Evolutionary conservation across 2,113 vertebrate genomes (phyloP).

Genomic region (Gobiocypris rarus): DNA sequence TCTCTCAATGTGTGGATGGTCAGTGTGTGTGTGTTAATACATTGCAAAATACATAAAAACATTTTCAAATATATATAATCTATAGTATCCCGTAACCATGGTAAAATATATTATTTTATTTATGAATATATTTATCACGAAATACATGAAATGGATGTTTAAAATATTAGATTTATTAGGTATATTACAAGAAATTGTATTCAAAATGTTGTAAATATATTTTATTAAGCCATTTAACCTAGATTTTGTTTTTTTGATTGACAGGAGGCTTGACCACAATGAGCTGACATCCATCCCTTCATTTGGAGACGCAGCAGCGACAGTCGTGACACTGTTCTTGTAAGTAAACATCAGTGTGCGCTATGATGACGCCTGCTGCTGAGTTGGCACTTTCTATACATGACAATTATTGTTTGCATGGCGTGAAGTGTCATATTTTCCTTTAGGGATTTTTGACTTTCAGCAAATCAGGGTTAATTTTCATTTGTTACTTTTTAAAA

Average conservation of each 20-base stretch:
- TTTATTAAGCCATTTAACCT: constrained; percentile 32
- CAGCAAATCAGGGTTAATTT: too few relatives aligned
- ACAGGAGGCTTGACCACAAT: constrained; percentile 89
- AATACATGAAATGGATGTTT: neutral
- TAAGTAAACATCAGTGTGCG: constrained; percentile 76
- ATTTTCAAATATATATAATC: too few relatives aligned
- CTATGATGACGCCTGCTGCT: neutral
- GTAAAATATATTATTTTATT: neutral
- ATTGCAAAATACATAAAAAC: too few relatives aligned
- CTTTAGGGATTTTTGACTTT: neutral
- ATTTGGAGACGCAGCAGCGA: constrained; percentile 79
- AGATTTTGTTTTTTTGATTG: constrained; percentile 63
- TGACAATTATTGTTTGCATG: neutral
- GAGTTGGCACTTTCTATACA: neutral
- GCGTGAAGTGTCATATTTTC: neutral
- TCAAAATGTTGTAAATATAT: neutral
- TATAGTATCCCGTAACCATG: too few relatives aligned
- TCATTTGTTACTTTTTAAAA: too few relatives aligned
- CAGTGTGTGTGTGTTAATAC: neutral
- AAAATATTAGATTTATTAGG: neutral
- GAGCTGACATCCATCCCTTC: constrained; percentile 86
- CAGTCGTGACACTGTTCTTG: constrained; percentile 83
- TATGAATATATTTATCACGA: neutral
- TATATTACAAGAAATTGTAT: neutral
- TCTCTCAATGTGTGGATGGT: constrained; percentile 34